A percentile compares a stretch with the other conserved stretches of the same genome.
phyloP scores from a whole-genome alignment of 2,888 invertebrate species.

The Aphodius sticticus region DNA sequence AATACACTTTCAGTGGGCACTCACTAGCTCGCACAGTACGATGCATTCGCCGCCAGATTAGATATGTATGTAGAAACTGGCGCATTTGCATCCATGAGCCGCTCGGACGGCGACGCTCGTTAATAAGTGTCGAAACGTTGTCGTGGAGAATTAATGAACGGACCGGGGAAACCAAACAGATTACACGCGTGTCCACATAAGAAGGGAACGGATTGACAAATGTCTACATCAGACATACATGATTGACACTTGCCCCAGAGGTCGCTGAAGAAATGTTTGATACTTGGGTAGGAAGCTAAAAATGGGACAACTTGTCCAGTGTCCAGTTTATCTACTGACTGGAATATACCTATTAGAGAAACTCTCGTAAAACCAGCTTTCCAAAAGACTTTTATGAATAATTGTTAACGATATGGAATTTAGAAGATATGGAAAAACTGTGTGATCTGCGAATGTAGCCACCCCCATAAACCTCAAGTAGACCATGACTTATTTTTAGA shows the following conservation, averaged over 20 bases:
- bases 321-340: too few relatives aligned
- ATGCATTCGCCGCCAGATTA: neutral
- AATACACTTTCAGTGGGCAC: neutral
- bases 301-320: too few relatives aligned
- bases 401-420: too few relatives aligned
- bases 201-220: neutral
- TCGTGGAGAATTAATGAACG: neutral
- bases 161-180: neutral
- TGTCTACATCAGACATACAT: neutral
- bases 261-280: neutral
- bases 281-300: neutral
- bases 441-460: too few relatives aligned
- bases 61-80: neutral
- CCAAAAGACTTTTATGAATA: too few relatives aligned
- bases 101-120: neutral
- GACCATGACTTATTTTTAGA: too few relatives aligned
- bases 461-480: too few relatives aligned
- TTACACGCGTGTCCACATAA: neutral
- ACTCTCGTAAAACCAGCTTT: too few relatives aligned
- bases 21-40: neutral
- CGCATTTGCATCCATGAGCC: neutral
- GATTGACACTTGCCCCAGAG: neutral
- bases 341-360: too few relatives aligned
- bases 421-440: too few relatives aligned
- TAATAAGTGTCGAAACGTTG: conserved; percentile 4